Percentiles rank a stretch among this genome's conserved stretches.
Conservation (phyloP, 2,888 invertebrate species). For the Prosapia bicincta region DNA sequence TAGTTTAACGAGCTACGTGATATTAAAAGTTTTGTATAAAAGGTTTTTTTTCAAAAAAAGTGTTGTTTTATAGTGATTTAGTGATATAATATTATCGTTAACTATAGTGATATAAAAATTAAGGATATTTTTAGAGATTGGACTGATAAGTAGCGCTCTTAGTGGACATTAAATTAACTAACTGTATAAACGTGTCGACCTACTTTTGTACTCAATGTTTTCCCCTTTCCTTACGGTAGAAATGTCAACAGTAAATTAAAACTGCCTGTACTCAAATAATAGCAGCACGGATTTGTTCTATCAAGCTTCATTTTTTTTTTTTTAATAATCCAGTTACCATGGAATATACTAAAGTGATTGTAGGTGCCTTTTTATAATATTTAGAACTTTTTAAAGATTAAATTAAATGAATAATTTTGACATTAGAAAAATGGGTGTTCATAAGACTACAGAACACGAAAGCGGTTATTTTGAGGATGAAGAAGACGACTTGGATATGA, state of each 20-base stretch:
- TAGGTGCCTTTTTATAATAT: not conserved
- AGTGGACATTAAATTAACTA: slow-evolving; percentile 6
- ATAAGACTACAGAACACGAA: slow-evolving; percentile 70
- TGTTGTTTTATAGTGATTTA: not conserved
- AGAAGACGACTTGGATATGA: slow-evolving; percentile 39
- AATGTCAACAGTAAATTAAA: not conserved
- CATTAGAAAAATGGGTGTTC: slow-evolving; percentile 55
- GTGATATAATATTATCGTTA: not conserved
- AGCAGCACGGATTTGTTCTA: too few species aligned
- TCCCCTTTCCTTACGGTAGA: not conserved
- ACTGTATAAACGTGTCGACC: slow-evolving; percentile 15
- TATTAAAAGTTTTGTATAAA: too few species aligned
- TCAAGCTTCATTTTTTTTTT: too few species aligned
- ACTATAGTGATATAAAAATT: not conserved
- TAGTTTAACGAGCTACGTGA: too few species aligned
- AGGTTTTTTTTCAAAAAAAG: too few species aligned
- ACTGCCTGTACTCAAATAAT: not conserved
- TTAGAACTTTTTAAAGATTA: not conserved
- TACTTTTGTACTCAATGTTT: slow-evolving; percentile 14
- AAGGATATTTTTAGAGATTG: not conserved
- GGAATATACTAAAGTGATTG: not conserved
- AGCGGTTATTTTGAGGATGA: slow-evolving; percentile 74
- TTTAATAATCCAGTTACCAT: not conserved
- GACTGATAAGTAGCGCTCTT: not conserved
- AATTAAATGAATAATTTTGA: not conserved